These are phyloP conservation scores for Baronia brevicornis DNA, from an alignment of 2,888 invertebrate genomes.

Conservation along the genomic window DNA sequence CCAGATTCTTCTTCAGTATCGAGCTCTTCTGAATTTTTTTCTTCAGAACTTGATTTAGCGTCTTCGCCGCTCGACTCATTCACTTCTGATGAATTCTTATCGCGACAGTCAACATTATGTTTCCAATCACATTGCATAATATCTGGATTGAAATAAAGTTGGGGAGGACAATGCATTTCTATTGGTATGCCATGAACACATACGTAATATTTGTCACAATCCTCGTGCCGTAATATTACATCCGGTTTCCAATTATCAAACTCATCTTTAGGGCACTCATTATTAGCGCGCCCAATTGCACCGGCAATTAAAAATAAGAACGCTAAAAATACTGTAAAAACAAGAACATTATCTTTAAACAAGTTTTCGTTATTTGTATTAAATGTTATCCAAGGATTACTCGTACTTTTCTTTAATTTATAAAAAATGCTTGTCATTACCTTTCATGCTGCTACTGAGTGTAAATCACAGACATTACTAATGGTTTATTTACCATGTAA, in stretches of 20 bases:
- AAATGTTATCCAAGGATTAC: too few relatives aligned
- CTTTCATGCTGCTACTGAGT: too few relatives aligned
- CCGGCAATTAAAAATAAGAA: too few relatives aligned
- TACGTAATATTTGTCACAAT: constrained; percentile 79
- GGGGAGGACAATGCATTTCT: constrained; percentile 72
- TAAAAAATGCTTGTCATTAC: too few relatives aligned
- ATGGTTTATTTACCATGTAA: too few relatives aligned
- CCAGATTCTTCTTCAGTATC: constrained; percentile 39
- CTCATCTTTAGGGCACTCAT: too few relatives aligned
- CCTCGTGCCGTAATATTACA: constrained; percentile 70
- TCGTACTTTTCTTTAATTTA: too few relatives aligned
- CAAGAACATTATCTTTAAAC: not conserved
- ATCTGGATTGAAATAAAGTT: constrained; percentile 74
- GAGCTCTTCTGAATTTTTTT: constrained; percentile 30
- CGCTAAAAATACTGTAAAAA: not conserved
- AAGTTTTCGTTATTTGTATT: not conserved
- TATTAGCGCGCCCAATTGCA: too few relatives aligned
- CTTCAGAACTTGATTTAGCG: constrained; percentile 20
- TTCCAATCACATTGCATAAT: constrained; percentile 76
- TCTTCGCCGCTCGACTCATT: not conserved
- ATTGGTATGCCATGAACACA: constrained; percentile 78
- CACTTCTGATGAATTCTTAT: constrained; percentile 33
- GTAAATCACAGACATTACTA: too few relatives aligned
- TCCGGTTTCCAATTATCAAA: constrained; percentile 41
- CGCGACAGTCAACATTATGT: constrained; percentile 76